Evolutionary conservation across 2,113 vertebrate species (phyloP).

Genomic region (Hippotragus niger): DNA sequence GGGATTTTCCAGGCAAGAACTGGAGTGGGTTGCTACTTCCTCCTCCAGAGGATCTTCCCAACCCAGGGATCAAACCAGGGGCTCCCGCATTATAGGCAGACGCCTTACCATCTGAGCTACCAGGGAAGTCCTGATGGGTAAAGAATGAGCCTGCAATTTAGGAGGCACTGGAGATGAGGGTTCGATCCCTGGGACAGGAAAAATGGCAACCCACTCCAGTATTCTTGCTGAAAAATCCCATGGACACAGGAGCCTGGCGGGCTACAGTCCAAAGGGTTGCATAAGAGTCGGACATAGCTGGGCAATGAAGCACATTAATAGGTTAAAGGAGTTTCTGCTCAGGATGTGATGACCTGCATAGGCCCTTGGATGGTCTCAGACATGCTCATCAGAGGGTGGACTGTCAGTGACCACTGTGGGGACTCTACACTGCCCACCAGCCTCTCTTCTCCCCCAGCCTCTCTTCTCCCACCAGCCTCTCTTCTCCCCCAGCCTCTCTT

Average conservation of each 20-base stretch:
- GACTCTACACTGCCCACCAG: background rate
- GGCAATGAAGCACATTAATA: background rate
- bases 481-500: no score
- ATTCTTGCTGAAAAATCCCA: background rate
- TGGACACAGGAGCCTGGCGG: background rate
- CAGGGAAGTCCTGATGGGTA: background rate
- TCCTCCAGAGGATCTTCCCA: background rate
- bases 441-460: rapidly evolving
- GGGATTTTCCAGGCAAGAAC: background rate
- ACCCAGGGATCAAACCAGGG: background rate
- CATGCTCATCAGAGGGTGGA: background rate
- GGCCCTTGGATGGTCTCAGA: background rate
- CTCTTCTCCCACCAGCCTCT: background rate
- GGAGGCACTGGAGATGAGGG: background rate
- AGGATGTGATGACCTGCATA: rapidly evolving
- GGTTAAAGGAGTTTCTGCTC: background rate
- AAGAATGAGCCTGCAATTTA: background rate
- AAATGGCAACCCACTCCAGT: background rate
- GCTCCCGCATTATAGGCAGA: background rate
- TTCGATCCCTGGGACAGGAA: background rate
- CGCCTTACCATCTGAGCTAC: background rate
- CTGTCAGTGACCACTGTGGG: rapidly evolving
- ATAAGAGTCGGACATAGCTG: background rate
- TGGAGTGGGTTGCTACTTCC: background rate
- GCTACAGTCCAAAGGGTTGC: background rate